These are phyloP conservation scores for Aspidapion aeneum DNA, from an alignment of 2,888 invertebrate genomes.

Conservation along the genomic window DNA sequence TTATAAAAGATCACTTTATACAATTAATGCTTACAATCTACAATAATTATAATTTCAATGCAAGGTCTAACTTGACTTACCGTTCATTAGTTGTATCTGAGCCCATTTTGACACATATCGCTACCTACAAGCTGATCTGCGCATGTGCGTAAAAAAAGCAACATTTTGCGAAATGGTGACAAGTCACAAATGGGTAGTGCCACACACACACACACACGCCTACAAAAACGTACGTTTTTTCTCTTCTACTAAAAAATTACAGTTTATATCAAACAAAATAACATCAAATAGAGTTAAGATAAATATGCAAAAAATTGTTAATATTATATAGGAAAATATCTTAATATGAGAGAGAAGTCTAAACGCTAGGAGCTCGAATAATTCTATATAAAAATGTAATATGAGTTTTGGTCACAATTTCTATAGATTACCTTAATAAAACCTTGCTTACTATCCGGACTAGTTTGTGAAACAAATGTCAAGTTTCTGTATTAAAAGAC, in stretches of 20 bases:
- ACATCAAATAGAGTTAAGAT: constrained; percentile 38
- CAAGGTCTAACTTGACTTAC: no score
- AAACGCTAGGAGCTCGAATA: constrained; percentile 37
- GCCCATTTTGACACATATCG: no score
- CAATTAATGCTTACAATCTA: no score
- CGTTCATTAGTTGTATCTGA: no score
- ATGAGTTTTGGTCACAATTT: constrained; percentile 42
- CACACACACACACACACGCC: constrained; percentile 42
- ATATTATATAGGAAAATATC: constrained; percentile 45
- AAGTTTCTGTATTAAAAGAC: constrained; percentile 11
- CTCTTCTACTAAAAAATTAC: constrained; percentile 29
- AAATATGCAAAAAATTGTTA: constrained; percentile 38
- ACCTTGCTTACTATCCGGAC: constrained; percentile 42
- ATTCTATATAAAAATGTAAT: constrained; percentile 37
- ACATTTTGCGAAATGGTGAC: not conserved
- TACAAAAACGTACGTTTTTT: constrained; percentile 40
- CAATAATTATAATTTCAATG: no score
- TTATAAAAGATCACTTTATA: no score
- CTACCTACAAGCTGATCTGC: no score
- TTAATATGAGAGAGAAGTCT: constrained; percentile 39
- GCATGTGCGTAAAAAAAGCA: constrained; percentile 11
- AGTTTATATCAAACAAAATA: constrained; percentile 42
- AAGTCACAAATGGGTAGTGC: not conserved
- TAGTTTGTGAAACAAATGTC: constrained; percentile 44
- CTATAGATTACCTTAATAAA: constrained; percentile 32